These are phyloP conservation scores for Cremastinae sp. DNA, from an alignment of 2,888 invertebrate species.

Conservation along the genomic window DNA sequence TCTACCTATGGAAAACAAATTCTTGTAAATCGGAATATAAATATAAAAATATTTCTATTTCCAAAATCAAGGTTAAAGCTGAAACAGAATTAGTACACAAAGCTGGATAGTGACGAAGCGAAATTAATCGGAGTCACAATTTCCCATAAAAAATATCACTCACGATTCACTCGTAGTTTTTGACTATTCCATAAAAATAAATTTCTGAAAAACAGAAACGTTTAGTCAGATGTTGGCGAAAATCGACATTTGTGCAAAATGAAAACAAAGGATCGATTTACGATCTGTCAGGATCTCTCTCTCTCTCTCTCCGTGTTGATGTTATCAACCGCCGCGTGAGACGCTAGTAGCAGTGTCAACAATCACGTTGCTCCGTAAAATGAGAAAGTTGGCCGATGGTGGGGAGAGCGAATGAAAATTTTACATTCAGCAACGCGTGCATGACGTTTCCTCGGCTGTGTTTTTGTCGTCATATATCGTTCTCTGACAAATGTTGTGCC, in stretches of 20 bases:
- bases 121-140: not conserved
- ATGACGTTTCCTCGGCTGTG: slow-evolving; percentile 41
- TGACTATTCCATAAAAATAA: not conserved
- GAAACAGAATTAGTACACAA: too few relatives aligned
- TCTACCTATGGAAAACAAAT: slow-evolving; percentile 1
- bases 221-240: too few relatives aligned
- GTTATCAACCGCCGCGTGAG: slow-evolving; percentile 2
- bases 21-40: too few relatives aligned
- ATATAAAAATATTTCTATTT: too few relatives aligned
- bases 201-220: not conserved
- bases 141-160: not conserved
- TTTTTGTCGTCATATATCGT: slow-evolving; percentile 41
- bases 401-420: slow-evolving; percentile 2
- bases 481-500: slow-evolving; percentile 81
- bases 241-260: not conserved
- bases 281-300: slow-evolving; percentile 24
- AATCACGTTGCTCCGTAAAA: too few relatives aligned
- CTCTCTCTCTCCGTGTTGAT: too few relatives aligned
- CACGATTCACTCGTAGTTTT: slow-evolving; percentile 1
- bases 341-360: too few relatives aligned
- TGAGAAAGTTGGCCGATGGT: too few relatives aligned
- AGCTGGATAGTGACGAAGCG: not conserved
- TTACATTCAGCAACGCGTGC: slow-evolving; percentile 18
- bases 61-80: not conserved
- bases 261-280: not conserved